Evolutionary conservation across 2,888 invertebrate genomes (phyloP), one percentile per base, ranked within the genome.

Genomic region (Mechanitis mazaeus): DNA sequence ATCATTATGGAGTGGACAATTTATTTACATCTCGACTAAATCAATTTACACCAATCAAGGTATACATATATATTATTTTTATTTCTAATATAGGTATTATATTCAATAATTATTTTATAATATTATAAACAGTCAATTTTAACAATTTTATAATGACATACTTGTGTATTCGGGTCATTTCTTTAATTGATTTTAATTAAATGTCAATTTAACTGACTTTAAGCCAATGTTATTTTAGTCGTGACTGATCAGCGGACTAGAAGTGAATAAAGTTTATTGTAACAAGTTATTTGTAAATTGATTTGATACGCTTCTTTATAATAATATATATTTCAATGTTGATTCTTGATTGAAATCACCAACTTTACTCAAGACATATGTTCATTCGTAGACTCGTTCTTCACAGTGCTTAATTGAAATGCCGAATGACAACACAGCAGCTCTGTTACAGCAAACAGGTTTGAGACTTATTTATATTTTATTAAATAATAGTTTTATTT

Each of bases 401-500:
- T 50, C 31, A 11, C 31, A 31, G 31, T 50, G 7, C 53, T 45
- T 28, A 64, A 38, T 61, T 55, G 62, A 61, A 56, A 66, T 67
- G 66, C 57, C 56, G n/a, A 58, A 55, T 56, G 68, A 65, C 61
- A 67, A 67, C 63, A 61, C 64, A n/a, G 61, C 63, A 33, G 62
- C 67, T 50, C 63, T 69, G 35, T 66, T 69, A 38, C 67, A 55
- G 7, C 57, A 45, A 28, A 60, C 63, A 67, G 69, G 69, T 69
- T 59, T 45, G 63, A 64, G 45, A 47, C 47, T 56, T 56, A 55
- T 55, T 47, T 31, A 31, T 33, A 20, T 57, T 33, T 38, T 6
- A 50, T 31, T 7, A 6, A 31, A 11, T 28, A 31, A 31, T 47
- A 28, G 28, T n/a, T 28, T 47, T n/a, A n/a, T 47, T 47, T 47